A percentile compares a stretch with the other conserved stretches of the same genome.
Conservation (phyloP, 2,113 vertebrate species). For the Chunga burmeisteri region DNA sequence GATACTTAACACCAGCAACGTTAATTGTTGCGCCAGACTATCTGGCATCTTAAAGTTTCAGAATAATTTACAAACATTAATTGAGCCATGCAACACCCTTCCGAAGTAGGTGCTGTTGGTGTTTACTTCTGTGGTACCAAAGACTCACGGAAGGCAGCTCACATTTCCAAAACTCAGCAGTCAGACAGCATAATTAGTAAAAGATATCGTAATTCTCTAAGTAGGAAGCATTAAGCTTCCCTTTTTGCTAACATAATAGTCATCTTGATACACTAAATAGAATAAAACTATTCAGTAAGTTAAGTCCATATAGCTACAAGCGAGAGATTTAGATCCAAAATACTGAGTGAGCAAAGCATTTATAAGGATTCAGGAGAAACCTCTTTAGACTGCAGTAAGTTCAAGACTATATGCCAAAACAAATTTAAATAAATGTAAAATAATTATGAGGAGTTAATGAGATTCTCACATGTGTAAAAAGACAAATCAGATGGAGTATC, state of each 20-base stretch:
- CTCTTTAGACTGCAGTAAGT: not conserved
- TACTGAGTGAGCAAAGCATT: not conserved
- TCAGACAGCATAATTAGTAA: not conserved
- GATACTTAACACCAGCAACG: not conserved
- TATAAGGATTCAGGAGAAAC: not conserved
- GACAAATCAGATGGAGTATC: not conserved
- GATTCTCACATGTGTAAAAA: not conserved
- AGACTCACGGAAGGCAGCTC: not conserved
- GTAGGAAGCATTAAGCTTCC: not conserved
- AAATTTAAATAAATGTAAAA: not conserved
- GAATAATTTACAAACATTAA: not conserved
- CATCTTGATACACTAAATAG: not conserved
- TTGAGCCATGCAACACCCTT: not conserved
- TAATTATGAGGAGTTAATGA: not conserved
- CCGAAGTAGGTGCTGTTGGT: not conserved
- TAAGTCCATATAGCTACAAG: not conserved
- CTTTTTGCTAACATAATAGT: not conserved
- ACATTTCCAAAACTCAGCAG: not conserved
- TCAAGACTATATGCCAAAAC: not conserved
- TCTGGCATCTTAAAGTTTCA: not conserved
- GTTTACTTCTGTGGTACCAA: not conserved
- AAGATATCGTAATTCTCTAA: not conserved
- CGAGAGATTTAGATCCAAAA: not conserved
- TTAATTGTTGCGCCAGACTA: not conserved
- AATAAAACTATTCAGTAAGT: not conserved